These are phyloP conservation scores for Andrena flavipes DNA, from an alignment of 2,888 invertebrate species.

Conservation along the genomic window DNA sequence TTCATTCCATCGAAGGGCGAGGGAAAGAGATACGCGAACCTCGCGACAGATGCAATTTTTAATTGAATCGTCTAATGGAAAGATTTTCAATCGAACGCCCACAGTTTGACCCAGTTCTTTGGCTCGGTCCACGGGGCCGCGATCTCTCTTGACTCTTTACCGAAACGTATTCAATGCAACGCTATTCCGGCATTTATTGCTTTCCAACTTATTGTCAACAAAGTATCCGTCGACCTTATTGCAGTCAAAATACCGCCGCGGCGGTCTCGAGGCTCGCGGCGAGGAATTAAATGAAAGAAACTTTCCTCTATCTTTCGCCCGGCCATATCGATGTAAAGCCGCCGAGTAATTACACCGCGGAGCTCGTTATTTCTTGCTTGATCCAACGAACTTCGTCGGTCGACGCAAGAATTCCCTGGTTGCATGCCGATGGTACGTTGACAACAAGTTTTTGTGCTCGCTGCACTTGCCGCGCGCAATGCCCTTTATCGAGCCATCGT, in stretches of 20 bases:
- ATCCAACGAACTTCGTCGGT: constrained; percentile 20
- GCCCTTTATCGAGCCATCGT: neutral
- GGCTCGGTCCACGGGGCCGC: constrained; percentile 45
- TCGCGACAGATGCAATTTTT: constrained; percentile 49
- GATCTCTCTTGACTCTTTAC: constrained; percentile 36
- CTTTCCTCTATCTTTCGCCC: constrained; percentile 42
- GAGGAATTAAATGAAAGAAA: constrained; percentile 58
- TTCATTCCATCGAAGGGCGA: neutral
- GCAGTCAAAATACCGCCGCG: constrained; percentile 39
- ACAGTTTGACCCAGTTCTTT: constrained; percentile 61
- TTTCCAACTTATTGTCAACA: constrained; percentile 60
- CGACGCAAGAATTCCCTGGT: constrained; percentile 29
- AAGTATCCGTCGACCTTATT: constrained; percentile 63
- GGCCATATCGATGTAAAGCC: constrained; percentile 38
- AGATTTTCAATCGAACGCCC: constrained; percentile 14
- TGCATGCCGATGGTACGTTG: constrained; percentile 38
- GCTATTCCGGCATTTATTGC: constrained; percentile 61
- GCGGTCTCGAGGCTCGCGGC: constrained; percentile 20
- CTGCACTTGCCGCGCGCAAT: constrained; percentile 9
- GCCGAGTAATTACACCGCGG: constrained; percentile 54
- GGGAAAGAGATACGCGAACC: neutral
- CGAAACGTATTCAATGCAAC: constrained; percentile 57
- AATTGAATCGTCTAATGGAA: constrained; percentile 59
- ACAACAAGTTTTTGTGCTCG: constrained; percentile 21
- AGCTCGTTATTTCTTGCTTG: constrained; percentile 52